Conservation (phyloP, 2,113 vertebrate genomes). For the Hystrix brachyura region DNA sequence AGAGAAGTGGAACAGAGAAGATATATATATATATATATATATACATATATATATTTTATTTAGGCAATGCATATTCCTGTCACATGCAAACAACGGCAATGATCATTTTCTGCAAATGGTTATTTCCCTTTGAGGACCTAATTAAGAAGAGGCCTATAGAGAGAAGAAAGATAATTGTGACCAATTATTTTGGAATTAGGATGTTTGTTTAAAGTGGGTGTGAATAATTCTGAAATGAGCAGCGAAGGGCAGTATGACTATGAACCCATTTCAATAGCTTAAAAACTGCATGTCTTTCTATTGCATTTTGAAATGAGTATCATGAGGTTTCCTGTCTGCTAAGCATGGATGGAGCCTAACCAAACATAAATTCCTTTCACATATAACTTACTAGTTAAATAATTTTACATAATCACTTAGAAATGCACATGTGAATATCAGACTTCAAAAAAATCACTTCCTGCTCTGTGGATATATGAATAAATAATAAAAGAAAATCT, state of each 20-base stretch:
- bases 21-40: too few species aligned
- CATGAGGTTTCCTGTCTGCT: background rate
- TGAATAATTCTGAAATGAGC: background rate
- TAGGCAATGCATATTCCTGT: background rate
- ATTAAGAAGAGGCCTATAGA: background rate
- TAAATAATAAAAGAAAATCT: background rate
- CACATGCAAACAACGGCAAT: background rate
- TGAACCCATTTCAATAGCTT: background rate
- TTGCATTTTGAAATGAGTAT: background rate
- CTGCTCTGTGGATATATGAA: background rate
- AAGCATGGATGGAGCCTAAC: background rate
- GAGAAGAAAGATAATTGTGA: constrained; percentile 5
- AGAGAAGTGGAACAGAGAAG: background rate
- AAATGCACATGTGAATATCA: background rate
- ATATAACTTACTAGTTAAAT: background rate
- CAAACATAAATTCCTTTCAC: background rate
- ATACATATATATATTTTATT: background rate
- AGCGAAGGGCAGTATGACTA: background rate
- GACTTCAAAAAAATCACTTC: background rate
- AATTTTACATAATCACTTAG: background rate
- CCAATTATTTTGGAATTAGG: constrained; percentile 33
- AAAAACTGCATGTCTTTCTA: background rate
- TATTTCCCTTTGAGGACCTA: constrained; percentile 24
- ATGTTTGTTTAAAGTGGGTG: background rate
- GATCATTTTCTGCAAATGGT: background rate